Conservation (phyloP, 2,888 invertebrate genomes). For the Ellobium chinense region DNA sequence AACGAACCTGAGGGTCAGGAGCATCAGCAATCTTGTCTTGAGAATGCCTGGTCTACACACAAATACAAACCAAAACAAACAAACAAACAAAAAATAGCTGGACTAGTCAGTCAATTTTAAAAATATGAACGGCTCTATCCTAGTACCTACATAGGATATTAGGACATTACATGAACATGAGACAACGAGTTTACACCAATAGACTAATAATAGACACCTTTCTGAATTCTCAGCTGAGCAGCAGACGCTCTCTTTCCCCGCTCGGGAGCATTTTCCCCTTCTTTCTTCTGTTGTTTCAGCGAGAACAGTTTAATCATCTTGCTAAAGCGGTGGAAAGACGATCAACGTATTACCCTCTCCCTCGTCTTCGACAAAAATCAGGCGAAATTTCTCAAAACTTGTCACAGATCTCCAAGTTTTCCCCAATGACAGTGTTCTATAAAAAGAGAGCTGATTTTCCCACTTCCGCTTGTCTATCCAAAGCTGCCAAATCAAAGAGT, state of each 20-base stretch:
- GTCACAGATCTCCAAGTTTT: not conserved
- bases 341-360: not conserved
- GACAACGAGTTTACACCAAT: no score
- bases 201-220: no score
- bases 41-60: no score
- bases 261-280: slow-evolving; percentile 81
- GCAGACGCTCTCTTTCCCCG: slow-evolving; percentile 91
- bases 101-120: no score
- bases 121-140: no score
- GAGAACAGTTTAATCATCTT: slow-evolving; percentile 98
- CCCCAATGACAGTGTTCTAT: slow-evolving; percentile 9
- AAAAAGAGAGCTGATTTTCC: slow-evolving; percentile 3
- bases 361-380: not conserved
- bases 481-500: not conserved
- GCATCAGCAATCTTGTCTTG: no score
- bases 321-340: not conserved
- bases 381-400: not conserved
- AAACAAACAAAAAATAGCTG: no score
- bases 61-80: no score
- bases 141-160: no score
- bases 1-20: no score
- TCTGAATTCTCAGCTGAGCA: slow-evolving; percentile 97
- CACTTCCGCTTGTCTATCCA: slow-evolving; percentile 16
- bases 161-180: no score
- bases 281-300: slow-evolving; percentile 98